Evolutionary conservation across 2,888 invertebrate genomes (phyloP), one percentile per base, ranked within the genome.

Genomic region (Dynastes tityus): DNA sequence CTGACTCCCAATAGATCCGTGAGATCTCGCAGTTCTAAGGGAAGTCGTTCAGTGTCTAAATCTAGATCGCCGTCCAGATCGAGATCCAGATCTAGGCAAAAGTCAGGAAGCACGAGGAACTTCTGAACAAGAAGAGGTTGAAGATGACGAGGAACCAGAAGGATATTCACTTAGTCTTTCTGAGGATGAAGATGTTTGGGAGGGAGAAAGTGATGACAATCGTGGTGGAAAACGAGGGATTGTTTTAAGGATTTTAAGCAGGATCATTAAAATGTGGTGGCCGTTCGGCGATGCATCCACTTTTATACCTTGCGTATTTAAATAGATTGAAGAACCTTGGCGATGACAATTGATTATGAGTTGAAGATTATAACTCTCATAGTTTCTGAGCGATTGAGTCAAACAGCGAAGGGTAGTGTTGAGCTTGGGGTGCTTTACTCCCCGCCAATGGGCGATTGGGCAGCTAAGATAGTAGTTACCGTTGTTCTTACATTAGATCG

Each of bases 181-280:
- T 79, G 89, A 89, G 79, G 95, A 95, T 58, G 73, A 74, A 13
- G 95, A 95, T 84, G 95, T 95, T 86, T 94, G 94, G 83, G 95
- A 96, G 84, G 96, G 97, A 82, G 97, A 97, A 79, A 96, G 96
- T 84, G 94, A 94, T 79, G 95, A 95, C 63, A 94, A 94, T 32
- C 93, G 95, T 76, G 92, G 94, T 13, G 91, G 94, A 65, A 95
- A 95, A 87, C 94, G 94, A 96, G 95, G 86, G 96, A 91, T 76
- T 90, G 95, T 63, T 96, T 94, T 87, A 95, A 96, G 76, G 97
- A 96, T 55, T 98, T 98, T 88, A 98, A 22, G 22, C 22, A 22
- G 22, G 22, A 22, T 22, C 22, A 22, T 22, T 22, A 22, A 22
- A 22, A 22, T 22, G 22, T 22, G 22, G 22, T 22, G 22, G 22